Evolutionary conservation across 2,113 vertebrate genomes (phyloP), one percentile per base, ranked within the genome.

Genomic region (Phyllostomus hastatus): DNA sequence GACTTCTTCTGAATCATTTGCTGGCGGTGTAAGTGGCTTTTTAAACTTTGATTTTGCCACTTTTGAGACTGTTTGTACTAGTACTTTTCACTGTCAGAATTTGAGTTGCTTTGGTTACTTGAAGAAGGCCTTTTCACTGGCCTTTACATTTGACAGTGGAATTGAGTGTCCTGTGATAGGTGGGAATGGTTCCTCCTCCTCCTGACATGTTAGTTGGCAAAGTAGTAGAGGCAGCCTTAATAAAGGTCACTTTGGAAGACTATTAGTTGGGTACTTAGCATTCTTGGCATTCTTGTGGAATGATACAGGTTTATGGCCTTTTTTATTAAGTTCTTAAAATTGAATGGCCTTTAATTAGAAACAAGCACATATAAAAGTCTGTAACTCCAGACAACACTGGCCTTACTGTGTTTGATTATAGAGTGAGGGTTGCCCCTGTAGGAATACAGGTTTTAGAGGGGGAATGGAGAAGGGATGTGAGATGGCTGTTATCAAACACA

Each of bases 271-370:
- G 79, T 83, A 91, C 22, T 14, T 57, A 72, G 61, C 50, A 38
- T 96, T 94, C 97, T 83, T 57, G 43, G 54, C 87, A 92, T 97
- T 96, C 94, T 96, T 96, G 41, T 43, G 41, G 96, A 66, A 19
- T 81, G 93, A 90, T 95, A 88, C 54, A 90, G 93, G 87, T 94
- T 97, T 97, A 96, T 84, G 78, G 54, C 61, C 66, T 78, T 82
- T 82, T 90, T 95, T 96, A 92, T 97, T 91, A 95, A 85, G 91
- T 95, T 96, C 93, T 97, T 96, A 88, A 93, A 97, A 94, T 94
- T 5, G 43, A 95, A 90, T 81, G 66, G 48, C 41, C 69, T 97
- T 91, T 97, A 92, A 92, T 96, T 96, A 92, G 93, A 96, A 95
- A 52, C 61, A 90, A 96, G 57, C 67, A 57, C 57, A 48, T 76